phyloP scores from a whole-genome alignment of 2,888 invertebrate genomes.

The Andrena dorsata region DNA sequence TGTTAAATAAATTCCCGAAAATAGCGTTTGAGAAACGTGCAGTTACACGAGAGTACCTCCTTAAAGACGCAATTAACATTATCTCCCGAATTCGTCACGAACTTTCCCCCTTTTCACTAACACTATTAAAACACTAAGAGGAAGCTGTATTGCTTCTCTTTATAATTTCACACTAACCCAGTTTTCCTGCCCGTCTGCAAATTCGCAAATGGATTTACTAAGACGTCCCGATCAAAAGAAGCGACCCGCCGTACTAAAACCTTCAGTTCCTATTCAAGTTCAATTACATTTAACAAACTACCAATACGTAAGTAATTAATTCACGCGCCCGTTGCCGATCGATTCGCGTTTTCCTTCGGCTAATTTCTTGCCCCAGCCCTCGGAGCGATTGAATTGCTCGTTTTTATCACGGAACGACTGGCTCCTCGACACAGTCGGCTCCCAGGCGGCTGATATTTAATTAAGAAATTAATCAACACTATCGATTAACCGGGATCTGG shows the following conservation, averaged over 20 bases:
- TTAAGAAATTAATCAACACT: background rate
- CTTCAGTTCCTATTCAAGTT: background rate
- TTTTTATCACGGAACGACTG: background rate
- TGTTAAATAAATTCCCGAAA: too few relatives aligned
- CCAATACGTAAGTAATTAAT: slow-evolving; percentile 1
- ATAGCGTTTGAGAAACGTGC: too few relatives aligned
- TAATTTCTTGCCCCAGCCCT: background rate
- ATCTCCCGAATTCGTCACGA: too few relatives aligned
- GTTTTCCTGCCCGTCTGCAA: background rate
- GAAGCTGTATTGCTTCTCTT: background rate
- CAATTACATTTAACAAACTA: slow-evolving; percentile 3
- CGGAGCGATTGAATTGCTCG: background rate
- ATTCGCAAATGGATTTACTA: background rate
- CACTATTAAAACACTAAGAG: too few relatives aligned
- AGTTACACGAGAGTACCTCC: too few relatives aligned
- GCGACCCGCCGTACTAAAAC: background rate
- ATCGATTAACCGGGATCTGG: slow-evolving; percentile 3
- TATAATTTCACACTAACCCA: background rate
- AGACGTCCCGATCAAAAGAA: background rate
- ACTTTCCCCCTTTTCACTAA: too few relatives aligned
- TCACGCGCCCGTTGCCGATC: background rate
- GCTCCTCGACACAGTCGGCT: background rate
- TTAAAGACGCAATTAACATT: too few relatives aligned
- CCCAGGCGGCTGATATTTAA: slow-evolving; percentile 3
- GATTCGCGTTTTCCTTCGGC: background rate